These are phyloP conservation scores for Emydura subglobosa DNA, from an alignment of 2,113 vertebrate genomes.

Conservation along the genomic window DNA sequence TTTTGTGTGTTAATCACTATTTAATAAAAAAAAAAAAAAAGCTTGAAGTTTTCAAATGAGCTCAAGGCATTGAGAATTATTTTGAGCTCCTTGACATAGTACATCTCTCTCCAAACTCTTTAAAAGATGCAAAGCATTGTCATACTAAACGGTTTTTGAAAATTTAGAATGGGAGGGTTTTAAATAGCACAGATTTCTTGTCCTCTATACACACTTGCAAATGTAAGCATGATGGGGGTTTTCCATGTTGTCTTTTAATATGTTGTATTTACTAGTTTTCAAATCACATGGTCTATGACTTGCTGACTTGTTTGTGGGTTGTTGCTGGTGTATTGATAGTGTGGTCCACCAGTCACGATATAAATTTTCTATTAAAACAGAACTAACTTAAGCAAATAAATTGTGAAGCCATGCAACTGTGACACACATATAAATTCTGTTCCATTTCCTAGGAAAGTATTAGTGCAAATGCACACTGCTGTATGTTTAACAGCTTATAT, in stretches of 20 bases:
- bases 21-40: not conserved
- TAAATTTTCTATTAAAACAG: conserved; percentile 48
- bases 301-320: not conserved
- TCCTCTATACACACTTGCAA: not conserved
- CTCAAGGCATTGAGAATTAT: not conserved
- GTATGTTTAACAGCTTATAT: not conserved
- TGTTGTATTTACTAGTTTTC: not conserved
- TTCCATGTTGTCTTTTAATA: not conserved
- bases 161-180: not conserved
- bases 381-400: conserved; percentile 42
- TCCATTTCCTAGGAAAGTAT: conserved; percentile 21
- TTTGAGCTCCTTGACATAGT: not conserved
- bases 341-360: conserved; percentile 27
- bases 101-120: not conserved
- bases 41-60: not conserved
- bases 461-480: not conserved
- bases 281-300: not conserved
- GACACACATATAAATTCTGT: conserved; percentile 41
- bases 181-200: not conserved
- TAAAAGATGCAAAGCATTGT: not conserved
- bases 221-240: not conserved
- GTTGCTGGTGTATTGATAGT: conserved; percentile 32
- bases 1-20: not conserved
- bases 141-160: not conserved
- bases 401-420: not conserved